Conservation (phyloP, 1,140 invertebrate species). For the Chymomyza costata region DNA sequence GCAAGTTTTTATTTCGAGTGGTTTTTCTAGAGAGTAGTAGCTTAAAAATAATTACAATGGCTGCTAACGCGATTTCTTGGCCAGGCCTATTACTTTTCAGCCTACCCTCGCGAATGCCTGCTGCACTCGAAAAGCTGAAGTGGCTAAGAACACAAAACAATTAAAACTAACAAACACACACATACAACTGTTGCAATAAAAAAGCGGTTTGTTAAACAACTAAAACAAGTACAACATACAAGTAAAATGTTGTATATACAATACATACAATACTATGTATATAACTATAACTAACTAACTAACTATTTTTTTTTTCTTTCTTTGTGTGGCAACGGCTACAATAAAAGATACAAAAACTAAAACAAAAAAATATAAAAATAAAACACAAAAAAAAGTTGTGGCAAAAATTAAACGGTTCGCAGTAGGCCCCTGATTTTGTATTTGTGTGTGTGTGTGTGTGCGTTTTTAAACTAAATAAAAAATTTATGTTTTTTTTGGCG, state of each 20-base stretch:
- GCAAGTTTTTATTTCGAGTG: too few relatives aligned
- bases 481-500: conserved; percentile 46
- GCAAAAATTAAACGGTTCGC: conserved; percentile 47
- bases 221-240: conserved; percentile 17
- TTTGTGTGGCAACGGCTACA: conserved; percentile 53
- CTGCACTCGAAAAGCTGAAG: conserved; percentile 66
- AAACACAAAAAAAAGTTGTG: conserved; percentile 49
- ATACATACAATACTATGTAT: conserved; percentile 64
- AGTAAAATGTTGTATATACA: conserved; percentile 22
- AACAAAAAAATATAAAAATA: conserved; percentile 59
- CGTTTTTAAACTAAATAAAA: too few relatives aligned
- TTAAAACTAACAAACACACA: conserved; percentile 67
- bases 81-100: too few relatives aligned
- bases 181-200: conserved; percentile 37
- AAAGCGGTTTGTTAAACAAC: conserved; percentile 6
- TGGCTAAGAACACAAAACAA: conserved; percentile 72
- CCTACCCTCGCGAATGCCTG: conserved; percentile 44
- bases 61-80: too few relatives aligned
- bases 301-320: conserved; percentile 47
- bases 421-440: too few relatives aligned
- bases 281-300: too few relatives aligned
- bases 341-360: conserved; percentile 58
- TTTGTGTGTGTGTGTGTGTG: conserved; percentile 2
- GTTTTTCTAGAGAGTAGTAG: too few relatives aligned
- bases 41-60: too few relatives aligned